Percentiles rank a stretch among this genome's conserved stretches.
phyloP scores from a whole-genome alignment of 2,888 invertebrate species.

The Tetranychus piercei region DNA sequence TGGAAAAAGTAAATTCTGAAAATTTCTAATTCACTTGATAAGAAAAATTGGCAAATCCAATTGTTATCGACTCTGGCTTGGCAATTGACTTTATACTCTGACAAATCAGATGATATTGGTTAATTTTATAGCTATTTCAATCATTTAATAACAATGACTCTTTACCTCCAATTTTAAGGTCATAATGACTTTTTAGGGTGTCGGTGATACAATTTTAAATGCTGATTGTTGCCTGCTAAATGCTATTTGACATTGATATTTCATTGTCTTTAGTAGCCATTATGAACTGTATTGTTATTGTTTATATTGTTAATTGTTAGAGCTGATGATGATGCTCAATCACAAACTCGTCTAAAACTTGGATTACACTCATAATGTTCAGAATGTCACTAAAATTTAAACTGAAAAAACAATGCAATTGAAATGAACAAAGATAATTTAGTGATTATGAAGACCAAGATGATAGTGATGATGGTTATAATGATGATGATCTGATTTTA shows the following conservation, averaged over 20 bases:
- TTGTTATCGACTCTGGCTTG: neutral
- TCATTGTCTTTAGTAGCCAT: neutral
- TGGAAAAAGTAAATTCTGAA: neutral
- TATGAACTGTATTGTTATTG: neutral
- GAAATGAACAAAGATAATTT: neutral
- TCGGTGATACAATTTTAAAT: neutral
- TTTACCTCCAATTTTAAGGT: neutral
- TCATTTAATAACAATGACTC: neutral
- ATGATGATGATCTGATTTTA: neutral
- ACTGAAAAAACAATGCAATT: neutral
- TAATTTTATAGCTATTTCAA: neutral
- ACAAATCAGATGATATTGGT: neutral
- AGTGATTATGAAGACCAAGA: neutral
- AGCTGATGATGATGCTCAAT: neutral
- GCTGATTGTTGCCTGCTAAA: neutral
- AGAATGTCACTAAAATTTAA: neutral
- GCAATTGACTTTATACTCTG: neutral
- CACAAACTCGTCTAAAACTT: neutral
- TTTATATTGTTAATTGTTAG: neutral
- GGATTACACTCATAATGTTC: neutral
- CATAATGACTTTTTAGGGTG: neutral
- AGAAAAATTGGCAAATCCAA: neutral
- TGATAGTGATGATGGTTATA: neutral
- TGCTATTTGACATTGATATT: neutral
- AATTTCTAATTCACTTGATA: neutral